These are phyloP conservation scores for Chinchilla lanigera DNA, from an alignment of 2,113 vertebrate species.

Conservation along the genomic window DNA sequence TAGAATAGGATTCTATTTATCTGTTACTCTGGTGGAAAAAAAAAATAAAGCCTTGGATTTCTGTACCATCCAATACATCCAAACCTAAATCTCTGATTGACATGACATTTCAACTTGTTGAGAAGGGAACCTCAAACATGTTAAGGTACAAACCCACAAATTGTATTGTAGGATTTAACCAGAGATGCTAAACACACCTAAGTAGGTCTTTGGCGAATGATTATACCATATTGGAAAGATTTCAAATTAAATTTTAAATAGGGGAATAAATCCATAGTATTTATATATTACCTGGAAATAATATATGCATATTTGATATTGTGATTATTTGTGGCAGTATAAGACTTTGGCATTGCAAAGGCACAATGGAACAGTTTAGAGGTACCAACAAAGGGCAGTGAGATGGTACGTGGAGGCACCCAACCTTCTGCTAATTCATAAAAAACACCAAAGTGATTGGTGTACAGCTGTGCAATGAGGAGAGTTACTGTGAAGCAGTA, in stretches of 20 bases:
- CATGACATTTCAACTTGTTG: not conserved
- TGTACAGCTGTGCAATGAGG: not conserved
- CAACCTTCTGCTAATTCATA: not conserved
- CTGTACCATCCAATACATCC: not conserved
- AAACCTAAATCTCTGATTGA: not conserved
- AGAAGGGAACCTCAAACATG: not conserved
- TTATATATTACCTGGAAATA: conserved; percentile 3
- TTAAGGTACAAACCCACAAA: not conserved
- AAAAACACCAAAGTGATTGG: no score
- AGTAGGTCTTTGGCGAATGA: not conserved
- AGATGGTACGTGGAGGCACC: accelerated
- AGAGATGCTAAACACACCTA: not conserved
- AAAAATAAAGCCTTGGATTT: not conserved
- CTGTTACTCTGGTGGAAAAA: not conserved
- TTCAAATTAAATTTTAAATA: conserved; percentile 32
- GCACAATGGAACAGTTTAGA: not conserved
- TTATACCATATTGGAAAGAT: not conserved
- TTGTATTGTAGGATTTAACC: not conserved
- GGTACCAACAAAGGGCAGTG: no score
- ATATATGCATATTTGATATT: not conserved
- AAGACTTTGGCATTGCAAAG: conserved; percentile 31
- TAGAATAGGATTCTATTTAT: not conserved
- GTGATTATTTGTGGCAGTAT: not conserved
- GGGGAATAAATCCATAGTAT: not conserved
- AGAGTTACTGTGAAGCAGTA: not conserved